These are phyloP conservation scores for Cyphomyrmex costatus DNA, from an alignment of 1,140 invertebrate genomes.

Conservation along the genomic window DNA sequence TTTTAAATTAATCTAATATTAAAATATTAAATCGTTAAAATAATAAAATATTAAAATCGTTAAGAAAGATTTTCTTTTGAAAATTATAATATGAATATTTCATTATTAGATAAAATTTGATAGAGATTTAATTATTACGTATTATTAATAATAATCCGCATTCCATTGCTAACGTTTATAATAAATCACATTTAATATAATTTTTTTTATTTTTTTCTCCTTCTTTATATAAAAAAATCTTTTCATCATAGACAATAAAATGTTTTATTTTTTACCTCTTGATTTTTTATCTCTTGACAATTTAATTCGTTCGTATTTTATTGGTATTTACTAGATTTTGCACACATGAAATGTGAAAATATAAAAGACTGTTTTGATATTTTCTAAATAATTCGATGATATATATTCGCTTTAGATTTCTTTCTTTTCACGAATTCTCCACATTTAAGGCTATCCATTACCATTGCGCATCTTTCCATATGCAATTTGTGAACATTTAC, in stretches of 20 bases:
- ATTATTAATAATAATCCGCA: background rate
- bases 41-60: background rate
- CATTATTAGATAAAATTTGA: background rate
- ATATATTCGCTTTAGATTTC: no score
- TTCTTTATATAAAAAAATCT: background rate
- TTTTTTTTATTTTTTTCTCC: no score
- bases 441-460: background rate
- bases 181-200: background rate
- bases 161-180: background rate
- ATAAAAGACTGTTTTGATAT: background rate
- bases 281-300: no score
- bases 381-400: background rate
- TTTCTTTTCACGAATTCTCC: slow-evolving; percentile 14
- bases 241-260: background rate
- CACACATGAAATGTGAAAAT: background rate
- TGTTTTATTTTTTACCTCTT: background rate
- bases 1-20: no score
- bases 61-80: background rate
- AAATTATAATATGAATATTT: background rate
- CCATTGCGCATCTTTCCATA: slow-evolving; percentile 13
- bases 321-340: background rate
- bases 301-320: background rate
- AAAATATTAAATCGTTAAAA: no score
- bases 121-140: background rate
- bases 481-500: slow-evolving; percentile 19